These are phyloP conservation scores for Todiramphus saurophagus DNA, from an alignment of 2,113 vertebrate genomes.

Conservation along the genomic window DNA sequence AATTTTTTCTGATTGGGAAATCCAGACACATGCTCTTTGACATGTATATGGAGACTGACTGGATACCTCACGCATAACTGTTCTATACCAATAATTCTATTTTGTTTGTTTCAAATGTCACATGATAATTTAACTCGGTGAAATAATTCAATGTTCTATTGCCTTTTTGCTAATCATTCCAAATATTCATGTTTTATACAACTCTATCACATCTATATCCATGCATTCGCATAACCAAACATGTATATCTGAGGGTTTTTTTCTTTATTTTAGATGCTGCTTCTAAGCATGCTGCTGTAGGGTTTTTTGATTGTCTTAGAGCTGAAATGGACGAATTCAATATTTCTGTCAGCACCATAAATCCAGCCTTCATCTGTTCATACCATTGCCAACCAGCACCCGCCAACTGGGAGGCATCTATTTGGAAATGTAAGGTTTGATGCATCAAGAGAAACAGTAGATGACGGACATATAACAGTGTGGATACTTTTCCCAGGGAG, in stretches of 20 bases:
- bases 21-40: background rate
- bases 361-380: conserved; percentile 89
- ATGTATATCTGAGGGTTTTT: background rate
- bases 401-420: conserved; percentile 72
- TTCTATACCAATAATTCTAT: background rate
- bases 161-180: background rate
- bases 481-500: background rate
- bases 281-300: conserved; percentile 93
- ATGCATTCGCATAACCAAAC: background rate
- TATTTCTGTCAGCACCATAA: conserved; percentile 89
- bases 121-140: background rate
- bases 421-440: conserved; percentile 79
- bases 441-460: background rate
- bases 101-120: background rate
- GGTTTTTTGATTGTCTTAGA: conserved; percentile 94
- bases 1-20: background rate
- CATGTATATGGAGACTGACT: background rate
- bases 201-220: background rate
- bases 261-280: conserved; percentile 82
- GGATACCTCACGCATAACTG: background rate
- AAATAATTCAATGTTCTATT: background rate
- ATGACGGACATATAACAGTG: background rate
- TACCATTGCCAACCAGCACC: conserved; percentile 30
- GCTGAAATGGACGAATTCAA: conserved; percentile 93
- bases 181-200: background rate